Evolutionary conservation across 2,113 vertebrate genomes (phyloP).

Genomic region (Channa argus): DNA sequence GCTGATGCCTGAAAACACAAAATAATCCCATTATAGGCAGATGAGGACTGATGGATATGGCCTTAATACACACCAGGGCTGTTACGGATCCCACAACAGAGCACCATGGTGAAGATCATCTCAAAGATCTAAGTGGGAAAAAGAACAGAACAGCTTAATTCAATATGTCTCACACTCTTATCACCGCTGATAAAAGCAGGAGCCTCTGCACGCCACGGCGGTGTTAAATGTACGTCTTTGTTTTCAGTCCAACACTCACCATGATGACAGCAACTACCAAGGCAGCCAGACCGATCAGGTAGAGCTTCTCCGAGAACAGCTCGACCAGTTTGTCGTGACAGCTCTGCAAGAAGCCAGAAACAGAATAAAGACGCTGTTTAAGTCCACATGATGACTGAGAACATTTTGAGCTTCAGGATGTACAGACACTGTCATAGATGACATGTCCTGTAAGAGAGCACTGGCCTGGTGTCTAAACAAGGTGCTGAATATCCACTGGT

Average conservation of each 20-base stretch:
- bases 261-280: slow-evolving; percentile 94
- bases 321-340: slow-evolving; percentile 89
- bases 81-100: slow-evolving; percentile 81
- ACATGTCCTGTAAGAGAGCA: not conserved
- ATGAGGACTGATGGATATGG: not conserved
- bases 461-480: slow-evolving; percentile 10
- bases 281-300: slow-evolving; percentile 92
- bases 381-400: not conserved
- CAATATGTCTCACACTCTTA: not conserved
- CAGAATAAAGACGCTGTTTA: not conserved
- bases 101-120: slow-evolving; percentile 83
- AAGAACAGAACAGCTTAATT: slow-evolving; percentile 13
- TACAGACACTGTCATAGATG: not conserved
- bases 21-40: slow-evolving; percentile 4
- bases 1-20: slow-evolving; percentile 25
- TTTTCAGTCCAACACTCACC: slow-evolving; percentile 80
- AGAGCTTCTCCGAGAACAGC: slow-evolving; percentile 93
- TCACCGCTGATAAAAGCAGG: slow-evolving; percentile 10
- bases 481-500: slow-evolving; percentile 5
- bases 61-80: slow-evolving; percentile 72
- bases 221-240: not conserved
- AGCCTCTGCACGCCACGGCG: not conserved
- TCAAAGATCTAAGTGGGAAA: slow-evolving; percentile 72
- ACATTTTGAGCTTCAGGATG: not conserved
- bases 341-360: slow-evolving; percentile 61